Evolutionary conservation across 2,888 invertebrate species (phyloP).

Genomic region (Strigamia crassipes): DNA sequence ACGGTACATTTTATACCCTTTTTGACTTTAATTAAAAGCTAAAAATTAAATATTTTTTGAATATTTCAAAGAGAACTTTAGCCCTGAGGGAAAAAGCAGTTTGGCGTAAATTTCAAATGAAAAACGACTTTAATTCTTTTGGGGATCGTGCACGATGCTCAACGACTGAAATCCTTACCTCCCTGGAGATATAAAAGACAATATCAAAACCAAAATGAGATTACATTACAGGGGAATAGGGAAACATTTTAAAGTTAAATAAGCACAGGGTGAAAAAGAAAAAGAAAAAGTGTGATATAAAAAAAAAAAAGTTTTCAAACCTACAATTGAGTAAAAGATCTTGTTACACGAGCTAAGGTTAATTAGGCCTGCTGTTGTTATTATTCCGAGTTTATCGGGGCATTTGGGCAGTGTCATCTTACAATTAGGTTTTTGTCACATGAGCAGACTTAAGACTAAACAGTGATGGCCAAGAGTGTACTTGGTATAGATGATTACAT

Average conservation of each 20-base stretch:
- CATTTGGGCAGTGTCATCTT: background rate
- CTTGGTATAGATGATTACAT: background rate
- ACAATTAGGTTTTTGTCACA: background rate
- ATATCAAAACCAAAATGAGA: slow-evolving; percentile 36
- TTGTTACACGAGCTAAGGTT: background rate
- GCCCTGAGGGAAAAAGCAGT: slow-evolving; percentile 8
- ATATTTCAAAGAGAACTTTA: slow-evolving; percentile 20
- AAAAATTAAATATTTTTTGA: slow-evolving; percentile 20
- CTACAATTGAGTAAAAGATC: background rate
- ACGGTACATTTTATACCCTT: background rate
- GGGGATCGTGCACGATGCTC: slow-evolving; percentile 29
- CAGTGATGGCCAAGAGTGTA: background rate
- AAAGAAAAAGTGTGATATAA: background rate
- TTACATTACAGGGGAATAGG: slow-evolving; percentile 32
- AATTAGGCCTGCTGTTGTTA: background rate
- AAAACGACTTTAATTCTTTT: slow-evolving; percentile 36
- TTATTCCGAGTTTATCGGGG: background rate
- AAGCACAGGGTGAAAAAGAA: background rate
- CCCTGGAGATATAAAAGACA: slow-evolving; percentile 32
- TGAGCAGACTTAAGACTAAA: too few species aligned
- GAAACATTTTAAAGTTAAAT: slow-evolving; percentile 36
- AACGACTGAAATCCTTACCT: slow-evolving; percentile 34
- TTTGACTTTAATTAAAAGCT: slow-evolving; percentile 14
- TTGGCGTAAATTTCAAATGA: slow-evolving; percentile 35
- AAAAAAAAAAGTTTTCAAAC: background rate